These are phyloP conservation scores for Allolobophora icterica DNA, from an alignment of 2,888 invertebrate species.

Conservation along the genomic window DNA sequence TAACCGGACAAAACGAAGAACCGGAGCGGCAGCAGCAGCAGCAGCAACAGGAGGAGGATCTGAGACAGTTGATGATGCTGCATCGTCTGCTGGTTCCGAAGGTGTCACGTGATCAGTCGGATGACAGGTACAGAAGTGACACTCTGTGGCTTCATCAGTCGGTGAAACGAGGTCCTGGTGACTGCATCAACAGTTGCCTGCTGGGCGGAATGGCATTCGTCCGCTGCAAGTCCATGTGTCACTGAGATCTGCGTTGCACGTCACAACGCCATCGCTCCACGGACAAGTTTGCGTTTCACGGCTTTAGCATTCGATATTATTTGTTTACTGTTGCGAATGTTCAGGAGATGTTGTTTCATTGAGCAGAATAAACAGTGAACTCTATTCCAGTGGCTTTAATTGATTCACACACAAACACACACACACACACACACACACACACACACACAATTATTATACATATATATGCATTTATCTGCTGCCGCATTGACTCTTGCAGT, in stretches of 20 bases:
- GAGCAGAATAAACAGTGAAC: too few species aligned
- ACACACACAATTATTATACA: too few species aligned
- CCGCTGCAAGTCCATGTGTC: conserved; percentile 42
- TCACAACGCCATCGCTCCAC: too few species aligned
- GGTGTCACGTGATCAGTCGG: not conserved
- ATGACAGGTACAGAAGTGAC: not conserved
- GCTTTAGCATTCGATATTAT: not conserved
- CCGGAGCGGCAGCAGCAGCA: not conserved
- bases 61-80: not conserved
- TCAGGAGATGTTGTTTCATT: too few species aligned
- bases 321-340: too few species aligned
- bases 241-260: not conserved
- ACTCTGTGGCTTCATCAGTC: not conserved
- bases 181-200: conserved; percentile 43
- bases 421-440: too few species aligned
- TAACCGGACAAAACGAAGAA: not conserved
- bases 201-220: conserved; percentile 36
- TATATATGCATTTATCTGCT: too few species aligned
- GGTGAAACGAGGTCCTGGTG: conserved; percentile 39
- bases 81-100: not conserved
- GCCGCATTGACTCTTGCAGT: too few species aligned
- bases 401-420: too few species aligned
- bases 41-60: not conserved
- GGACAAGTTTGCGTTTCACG: not conserved
- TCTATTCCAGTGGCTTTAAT: too few species aligned